These are phyloP conservation scores for Micronycteris hirsuta DNA, from an alignment of 2,113 vertebrate species.

Conservation along the genomic window DNA sequence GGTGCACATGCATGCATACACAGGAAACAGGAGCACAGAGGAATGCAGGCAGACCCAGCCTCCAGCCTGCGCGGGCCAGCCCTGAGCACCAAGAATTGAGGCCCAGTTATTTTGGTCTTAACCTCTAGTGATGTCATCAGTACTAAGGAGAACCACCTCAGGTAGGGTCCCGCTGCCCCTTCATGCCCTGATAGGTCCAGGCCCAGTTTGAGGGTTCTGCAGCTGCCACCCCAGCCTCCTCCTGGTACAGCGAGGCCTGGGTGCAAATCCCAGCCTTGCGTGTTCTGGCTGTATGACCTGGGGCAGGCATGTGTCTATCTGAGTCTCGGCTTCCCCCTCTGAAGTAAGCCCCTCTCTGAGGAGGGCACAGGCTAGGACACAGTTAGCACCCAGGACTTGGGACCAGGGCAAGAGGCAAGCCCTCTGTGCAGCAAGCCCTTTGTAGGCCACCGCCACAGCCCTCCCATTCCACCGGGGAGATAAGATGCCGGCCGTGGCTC, in stretches of 20 bases:
- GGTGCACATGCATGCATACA: background rate
- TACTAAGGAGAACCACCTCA: constrained; percentile 56
- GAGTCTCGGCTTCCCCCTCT: background rate
- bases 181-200: fast-evolving
- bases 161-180: background rate
- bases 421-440: background rate
- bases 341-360: background rate
- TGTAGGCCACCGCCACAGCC: fast-evolving
- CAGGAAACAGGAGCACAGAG: background rate
- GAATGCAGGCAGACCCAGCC: background rate
- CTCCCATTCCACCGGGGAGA: fast-evolving
- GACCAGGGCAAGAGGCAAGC: background rate
- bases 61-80: background rate
- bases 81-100: background rate
- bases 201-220: fast-evolving
- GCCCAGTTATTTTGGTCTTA: background rate
- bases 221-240: background rate
- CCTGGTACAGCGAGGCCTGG: background rate
- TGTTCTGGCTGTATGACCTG: background rate
- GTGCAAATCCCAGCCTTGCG: background rate
- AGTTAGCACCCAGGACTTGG: background rate
- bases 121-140: constrained; percentile 62
- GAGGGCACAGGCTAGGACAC: background rate
- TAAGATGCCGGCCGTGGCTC: fast-evolving
- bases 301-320: background rate